Evolutionary conservation across 2,888 invertebrate species (phyloP), one percentile per base, ranked within the genome.

Genomic region (Orthonevra nobilis): DNA sequence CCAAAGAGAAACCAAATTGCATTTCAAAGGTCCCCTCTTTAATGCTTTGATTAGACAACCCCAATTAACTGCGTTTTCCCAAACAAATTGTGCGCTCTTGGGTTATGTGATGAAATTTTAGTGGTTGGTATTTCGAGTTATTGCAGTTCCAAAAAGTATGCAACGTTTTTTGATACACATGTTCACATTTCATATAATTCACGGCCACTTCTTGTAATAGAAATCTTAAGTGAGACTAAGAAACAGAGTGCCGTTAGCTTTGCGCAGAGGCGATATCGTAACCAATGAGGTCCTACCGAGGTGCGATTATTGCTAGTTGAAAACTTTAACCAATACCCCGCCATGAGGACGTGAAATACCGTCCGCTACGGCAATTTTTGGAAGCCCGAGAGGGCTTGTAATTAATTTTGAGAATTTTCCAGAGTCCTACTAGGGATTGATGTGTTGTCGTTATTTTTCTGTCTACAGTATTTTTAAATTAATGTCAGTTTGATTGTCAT

Each of bases 301-400:
- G 93, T 93, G 94, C 93, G 93, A 93, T 94, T 94, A 94, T 95
- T 95, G 94, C 94, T 95, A 94, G 94, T 95, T 95, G 94, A 94
- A 94, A 94, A 95, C 94, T 95, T 94, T 94, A 93, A 94, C 95
- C 95, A 95, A 95, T 95, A 94, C 94, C 94, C 94, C 94, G 94
- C 94, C 93, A 90, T 91, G 93, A 91, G 93, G 93, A 92, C 93
- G 93, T 94, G 94, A 93, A 95, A 95, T 92, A 94, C 91, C 93
- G 93, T 92, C 92, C 93, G 91, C 93, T 91, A 92, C 91, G 94
- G 93, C 94, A 94, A 94, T 94, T 94, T 95, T 94, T 95, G 93
- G 89, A 92, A 91, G 92, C 92, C 91, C 89, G 90, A 85, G 88
- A 89, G 90, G 91, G 90, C 90, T 83, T 66, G 81, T 81, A 81